Conservation (phyloP, 2,888 invertebrate genomes). For the Neoitamus cyanurus region DNA sequence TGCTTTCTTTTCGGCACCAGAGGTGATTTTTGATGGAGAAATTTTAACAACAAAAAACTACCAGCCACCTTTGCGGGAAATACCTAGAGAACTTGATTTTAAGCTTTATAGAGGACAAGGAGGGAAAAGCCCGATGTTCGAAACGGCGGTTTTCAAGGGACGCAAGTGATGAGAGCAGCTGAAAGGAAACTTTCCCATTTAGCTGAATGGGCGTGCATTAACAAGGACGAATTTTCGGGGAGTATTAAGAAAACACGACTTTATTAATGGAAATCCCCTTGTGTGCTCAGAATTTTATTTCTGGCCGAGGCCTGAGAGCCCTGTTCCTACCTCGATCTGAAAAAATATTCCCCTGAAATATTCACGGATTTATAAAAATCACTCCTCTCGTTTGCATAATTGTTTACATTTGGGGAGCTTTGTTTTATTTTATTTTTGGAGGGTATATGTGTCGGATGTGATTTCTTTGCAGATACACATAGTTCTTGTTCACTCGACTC, state of each 20-base stretch:
- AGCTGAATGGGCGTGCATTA: background rate
- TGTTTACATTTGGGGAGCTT: background rate
- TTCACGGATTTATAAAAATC: background rate
- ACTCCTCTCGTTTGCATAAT: background rate
- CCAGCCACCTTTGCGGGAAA: background rate
- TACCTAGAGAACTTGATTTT: slow-evolving; percentile 10
- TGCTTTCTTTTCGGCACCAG: slow-evolving; percentile 33
- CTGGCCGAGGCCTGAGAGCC: background rate
- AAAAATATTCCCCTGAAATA: background rate
- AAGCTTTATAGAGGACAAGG: background rate
- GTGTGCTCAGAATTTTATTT: background rate
- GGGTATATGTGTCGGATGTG: background rate
- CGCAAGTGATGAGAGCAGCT: background rate
- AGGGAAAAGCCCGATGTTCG: background rate
- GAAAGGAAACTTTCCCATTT: background rate
- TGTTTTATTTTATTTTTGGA: background rate
- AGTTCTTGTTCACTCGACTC: background rate
- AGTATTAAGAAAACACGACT: background rate
- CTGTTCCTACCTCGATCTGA: background rate
- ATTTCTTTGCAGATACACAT: background rate
- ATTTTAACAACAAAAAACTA: slow-evolving; percentile 37
- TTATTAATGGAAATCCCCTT: background rate
- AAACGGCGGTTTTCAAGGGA: background rate
- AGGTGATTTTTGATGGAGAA: slow-evolving; percentile 43
- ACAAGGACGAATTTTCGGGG: background rate